Base-by-base conservation (phyloP, 1,140 invertebrate species). In the Pseudobourletiella spinata region DNA sequence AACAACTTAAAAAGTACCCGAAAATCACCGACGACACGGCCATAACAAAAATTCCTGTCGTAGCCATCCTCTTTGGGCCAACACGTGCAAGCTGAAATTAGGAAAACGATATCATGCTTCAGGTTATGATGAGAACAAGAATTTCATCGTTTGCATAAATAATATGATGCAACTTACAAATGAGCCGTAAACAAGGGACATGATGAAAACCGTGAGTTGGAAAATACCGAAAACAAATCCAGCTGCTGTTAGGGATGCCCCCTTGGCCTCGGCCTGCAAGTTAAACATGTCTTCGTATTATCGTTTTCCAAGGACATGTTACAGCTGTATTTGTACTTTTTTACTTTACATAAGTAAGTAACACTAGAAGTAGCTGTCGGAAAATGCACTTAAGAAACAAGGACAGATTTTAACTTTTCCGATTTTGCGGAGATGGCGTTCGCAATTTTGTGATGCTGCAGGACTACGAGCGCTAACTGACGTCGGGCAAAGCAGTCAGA, bases 141-240 rank as follows among this genome's bases (percentile, higher is more conserved):
- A 39, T n/a, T 39, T 39, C 11, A 51, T 28, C 39, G 29, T 58
- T 11, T 16, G 0, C 29, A 1, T n/a, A 50, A 50, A 22, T 25
- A 51, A 50, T 52, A 11, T 25, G 30, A 1, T 30, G 25, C 32
- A 16, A 14, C 79, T 79, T 72, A 87, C 84, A 75, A 89, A 83
- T 71, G 87, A 85, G 52, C 92, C 92, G 76, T 92, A 93, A 16
- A 95, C 67, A 0, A 91, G 92, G 69, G 89, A 91, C 39, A 91
- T 82, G 11, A 93, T 71, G 73, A 95, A 93, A 25, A 95, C 91
- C 1, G 89, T 83, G n/a, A 96, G 76, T 73, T 96, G 91, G 76
- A 94, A 96, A 28, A 91, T 79, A 1, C 91, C 91, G 75, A 95
- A 95, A 0, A 96, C 90, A 44, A 95, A 77, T 2, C 93, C 92